Evolutionary conservation across 2,888 invertebrate species (phyloP), one percentile per base, ranked within the genome.

Genomic region (Stenodera caucasica): DNA sequence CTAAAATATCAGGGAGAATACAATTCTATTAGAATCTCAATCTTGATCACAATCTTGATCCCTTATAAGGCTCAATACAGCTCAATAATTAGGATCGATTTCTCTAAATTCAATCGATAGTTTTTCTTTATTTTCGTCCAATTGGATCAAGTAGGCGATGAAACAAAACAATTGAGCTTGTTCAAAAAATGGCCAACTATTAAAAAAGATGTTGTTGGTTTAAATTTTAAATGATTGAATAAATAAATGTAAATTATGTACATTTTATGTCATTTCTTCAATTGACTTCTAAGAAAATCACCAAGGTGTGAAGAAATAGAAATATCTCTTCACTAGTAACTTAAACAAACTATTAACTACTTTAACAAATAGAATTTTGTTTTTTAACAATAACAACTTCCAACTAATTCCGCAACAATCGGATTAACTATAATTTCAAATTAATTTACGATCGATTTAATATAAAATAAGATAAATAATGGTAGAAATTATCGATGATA

Each of bases 271-370:
- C 60, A 63, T 50, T 53, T 57, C 53, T 15, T 53, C 49, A 60
- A 55, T 58, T 70, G 67, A 70, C 70, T 76, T 76, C 76, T 72
- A 56, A 69, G 76, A 77, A 76, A 67, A 65, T 58, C 60, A 62
- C 61, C 63, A 72, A 23, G 73, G 76, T 75, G 76, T 75, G 76
- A 76, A 77, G 45, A 45, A 73, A 74, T 60, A 70, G 67, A 71
- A 70, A 69, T 65, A 67, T 66, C 66, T 67, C 69, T n/a, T 45
- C 68, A 68, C 63, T 60, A 67, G 64, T 58, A 65, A 67, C 67
- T 72, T 71, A 73, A 73, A 72, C 73, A 74, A 73, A 70, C 70
- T 66, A 72, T 74, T 73, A 72, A 73, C 72, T 72, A 67, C 70
- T 72, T 72, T 64, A 66, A 70, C 73, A 75, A 74, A 75, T 67